phyloP scores from a whole-genome alignment of 2,888 invertebrate species.

The Idaea biselata region DNA sequence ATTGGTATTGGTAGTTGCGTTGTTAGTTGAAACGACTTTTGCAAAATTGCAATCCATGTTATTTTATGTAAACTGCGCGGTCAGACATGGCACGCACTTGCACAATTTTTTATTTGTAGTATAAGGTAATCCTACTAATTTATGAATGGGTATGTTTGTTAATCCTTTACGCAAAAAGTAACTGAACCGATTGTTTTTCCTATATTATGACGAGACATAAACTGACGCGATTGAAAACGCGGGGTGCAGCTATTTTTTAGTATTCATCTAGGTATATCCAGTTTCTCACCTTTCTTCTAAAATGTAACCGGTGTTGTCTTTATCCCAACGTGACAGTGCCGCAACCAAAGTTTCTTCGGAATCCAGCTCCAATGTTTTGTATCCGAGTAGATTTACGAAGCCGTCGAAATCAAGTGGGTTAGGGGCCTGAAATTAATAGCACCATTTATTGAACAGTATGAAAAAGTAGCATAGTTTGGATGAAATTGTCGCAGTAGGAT shows the following conservation, averaged over 20 bases:
- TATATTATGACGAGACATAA: too few species aligned
- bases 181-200: too few species aligned
- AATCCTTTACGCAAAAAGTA: too few species aligned
- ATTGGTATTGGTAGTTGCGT: too few species aligned
- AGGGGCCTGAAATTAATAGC: conserved; percentile 49
- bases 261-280: background rate
- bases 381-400: conserved; percentile 82
- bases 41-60: too few species aligned
- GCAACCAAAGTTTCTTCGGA: conserved; percentile 83
- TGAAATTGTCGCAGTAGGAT: background rate
- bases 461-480: conserved; percentile 4
- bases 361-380: conserved; percentile 82
- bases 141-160: too few species aligned
- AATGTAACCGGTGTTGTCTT: conserved; percentile 81
- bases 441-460: conserved; percentile 1
- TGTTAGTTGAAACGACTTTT: too few species aligned
- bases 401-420: conserved; percentile 83
- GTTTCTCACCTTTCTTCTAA: conserved; percentile 79
- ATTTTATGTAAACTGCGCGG: too few species aligned
- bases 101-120: too few species aligned
- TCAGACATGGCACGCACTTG: too few species aligned
- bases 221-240: background rate
- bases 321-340: conserved; percentile 84
- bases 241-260: background rate
- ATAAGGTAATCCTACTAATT: too few species aligned